Evolutionary conservation across 2,888 invertebrate species (phyloP), one percentile per base, ranked within the genome.

Genomic region (Limnephilus marmoratus): DNA sequence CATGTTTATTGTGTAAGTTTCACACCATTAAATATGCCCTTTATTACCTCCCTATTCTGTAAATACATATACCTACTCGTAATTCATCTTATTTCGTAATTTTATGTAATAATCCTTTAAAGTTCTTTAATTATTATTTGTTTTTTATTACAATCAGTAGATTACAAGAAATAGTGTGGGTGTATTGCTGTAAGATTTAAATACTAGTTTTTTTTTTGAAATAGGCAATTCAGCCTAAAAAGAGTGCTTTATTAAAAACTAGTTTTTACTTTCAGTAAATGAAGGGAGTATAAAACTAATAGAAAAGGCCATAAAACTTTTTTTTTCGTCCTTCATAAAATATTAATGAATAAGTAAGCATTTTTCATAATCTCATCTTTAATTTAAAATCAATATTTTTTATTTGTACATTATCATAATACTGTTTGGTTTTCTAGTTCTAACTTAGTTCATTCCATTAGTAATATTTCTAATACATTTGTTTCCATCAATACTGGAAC

Each of bases 401-500:
- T 68, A 24, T n/a, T 31, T 82, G 82, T 82, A 82, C 15, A 31
- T 82, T n/a, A n/a, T 68, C 68, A 68, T 68, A 34, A 68, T 68
- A 68, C 68, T 86, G 86, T 86, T 86, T 86, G 86, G 86, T 86
- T 86, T 89, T 89, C 88, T 12, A 68, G 88, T 89, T 89, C 80
- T 89, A 89, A 89, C 88, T 34, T 37, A 37, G 80, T 37, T 89
- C 88, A 89, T 89, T 81, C 37, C 88, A 89, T 89, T 24, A 37
- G 68, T 89, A 89, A 89, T 80, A 89, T 24, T 68, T 68, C 34
- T 68, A 80, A 80, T 89, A 80, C 80, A 89, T 31, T 11, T 41
- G 31, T 80, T 34, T 80, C 88, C 81, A 80, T 89, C 68, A 89
- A 89, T 89, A 89, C 88, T 89, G 80, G 88, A 89, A 68, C 88